Evolutionary conservation across 2,113 vertebrate genomes (phyloP).

Genomic region (Boulengeromyrus knoepffleri): DNA sequence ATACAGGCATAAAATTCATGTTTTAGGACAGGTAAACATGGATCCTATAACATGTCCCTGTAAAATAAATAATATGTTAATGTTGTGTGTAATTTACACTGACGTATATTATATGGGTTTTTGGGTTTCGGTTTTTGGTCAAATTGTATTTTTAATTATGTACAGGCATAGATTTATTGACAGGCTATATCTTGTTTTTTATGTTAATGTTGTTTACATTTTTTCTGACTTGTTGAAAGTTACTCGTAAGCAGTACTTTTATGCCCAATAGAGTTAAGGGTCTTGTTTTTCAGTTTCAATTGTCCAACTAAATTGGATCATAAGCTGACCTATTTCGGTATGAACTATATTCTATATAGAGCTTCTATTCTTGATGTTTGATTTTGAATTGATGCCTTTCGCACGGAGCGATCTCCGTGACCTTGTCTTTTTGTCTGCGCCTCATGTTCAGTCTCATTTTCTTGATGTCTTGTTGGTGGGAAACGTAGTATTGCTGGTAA

Average conservation of each 20-base stretch:
- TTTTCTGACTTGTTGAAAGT: background rate
- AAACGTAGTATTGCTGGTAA: background rate
- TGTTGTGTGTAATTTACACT: background rate
- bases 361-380: slow-evolving; percentile 6
- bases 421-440: background rate
- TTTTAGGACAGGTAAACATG: background rate
- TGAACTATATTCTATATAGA: slow-evolving; percentile 3
- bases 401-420: background rate
- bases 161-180: background rate
- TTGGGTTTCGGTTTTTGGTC: background rate
- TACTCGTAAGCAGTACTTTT: background rate
- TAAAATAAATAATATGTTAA: background rate
- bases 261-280: background rate
- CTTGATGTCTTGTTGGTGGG: background rate
- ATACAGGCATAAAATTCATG: background rate
- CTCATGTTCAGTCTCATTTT: background rate
- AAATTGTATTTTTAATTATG: background rate
- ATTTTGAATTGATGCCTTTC: background rate
- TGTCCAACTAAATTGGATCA: slow-evolving; percentile 4
- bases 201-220: background rate
- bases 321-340: slow-evolving; percentile 4
- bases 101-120: background rate
- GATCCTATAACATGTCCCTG: background rate
- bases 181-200: background rate
- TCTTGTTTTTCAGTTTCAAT: background rate